phyloP scores from a whole-genome alignment of 2,113 vertebrate genomes.

The Sporophila hypoxantha region DNA sequence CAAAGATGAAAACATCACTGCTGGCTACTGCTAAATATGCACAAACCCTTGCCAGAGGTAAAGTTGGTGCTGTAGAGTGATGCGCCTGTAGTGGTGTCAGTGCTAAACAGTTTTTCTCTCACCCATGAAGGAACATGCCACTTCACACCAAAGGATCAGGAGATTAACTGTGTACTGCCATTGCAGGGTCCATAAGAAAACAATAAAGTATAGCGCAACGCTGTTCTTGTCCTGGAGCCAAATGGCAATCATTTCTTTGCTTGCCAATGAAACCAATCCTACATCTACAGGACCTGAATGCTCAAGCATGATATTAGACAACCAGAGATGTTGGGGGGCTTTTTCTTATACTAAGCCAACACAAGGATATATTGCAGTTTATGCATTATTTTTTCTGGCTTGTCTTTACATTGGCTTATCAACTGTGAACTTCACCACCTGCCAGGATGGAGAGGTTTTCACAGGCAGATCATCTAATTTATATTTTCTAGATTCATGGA shows the following conservation, averaged over 20 bases:
- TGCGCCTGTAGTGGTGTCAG: neutral
- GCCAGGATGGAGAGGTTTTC: neutral
- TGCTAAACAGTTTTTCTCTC: neutral
- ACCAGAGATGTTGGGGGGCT: neutral
- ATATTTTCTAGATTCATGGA: neutral
- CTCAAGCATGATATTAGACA: neutral
- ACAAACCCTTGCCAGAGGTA: neutral
- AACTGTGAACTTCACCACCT: slow-evolving; percentile 16
- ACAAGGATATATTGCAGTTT: neutral
- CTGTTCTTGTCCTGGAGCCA: neutral
- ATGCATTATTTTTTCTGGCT: slow-evolving; percentile 29
- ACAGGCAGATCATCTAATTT: neutral
- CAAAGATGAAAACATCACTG: neutral
- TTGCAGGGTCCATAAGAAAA: neutral
- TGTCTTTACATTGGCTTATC: slow-evolving; percentile 14
- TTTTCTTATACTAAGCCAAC: neutral
- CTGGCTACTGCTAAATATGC: neutral
- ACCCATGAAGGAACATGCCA: neutral
- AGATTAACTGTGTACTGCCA: neutral
- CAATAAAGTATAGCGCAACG: neutral
- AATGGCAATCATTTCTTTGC: neutral
- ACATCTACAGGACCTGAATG: neutral
- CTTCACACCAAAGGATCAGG: neutral
- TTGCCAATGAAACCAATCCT: neutral
- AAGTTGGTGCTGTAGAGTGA: neutral